Base-by-base conservation (phyloP, 2,888 invertebrate species). In the Blomia tropicalis region DNA sequence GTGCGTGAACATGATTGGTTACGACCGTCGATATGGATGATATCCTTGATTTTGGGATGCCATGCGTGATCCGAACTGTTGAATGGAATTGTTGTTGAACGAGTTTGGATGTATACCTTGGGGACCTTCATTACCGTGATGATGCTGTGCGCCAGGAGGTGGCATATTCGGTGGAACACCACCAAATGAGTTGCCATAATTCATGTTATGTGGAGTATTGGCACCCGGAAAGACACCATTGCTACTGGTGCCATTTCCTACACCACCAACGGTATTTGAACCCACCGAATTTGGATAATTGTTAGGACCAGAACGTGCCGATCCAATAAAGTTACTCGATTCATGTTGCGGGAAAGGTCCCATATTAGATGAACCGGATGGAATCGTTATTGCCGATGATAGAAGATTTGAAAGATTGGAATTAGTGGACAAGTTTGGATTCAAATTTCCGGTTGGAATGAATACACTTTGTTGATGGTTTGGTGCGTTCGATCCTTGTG, bases 21-120 rank as follows among this genome's bases (percentile, higher is more conserved):
- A 56, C 2, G 59, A 23, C 14, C 65, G 66, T 36, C 66, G 41
- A 31, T 66, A 66, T 29, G 66, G 66, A 31, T 66, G 66, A 36
- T 66, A 66, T 11, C 43, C 64, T 60, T 51, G 58, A 59, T 29
- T 53, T 43, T 53, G 59, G n/a, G 64, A 62, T 22, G 54, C 27
- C 25, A 27, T 41, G 41, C 60, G 64, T 41, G 59, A 51, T 36
- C 58, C 54, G 23, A 47, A 47, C 23, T 7, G n/a, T n/a, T n/a
- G 27, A 19, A 47, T 22, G 51, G 51, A 22, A 27, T 27, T 27
- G n/a, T n/a, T n/a, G n/a, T 47, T 47, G n/a, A 47, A 47, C 27
- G 51, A 22, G 22, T 47, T 47, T n/a, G 7, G 51, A n/a, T 47
- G 51, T n/a, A 47, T 47, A 7, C 51, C 51, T 14, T 14, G 41